phyloP scores from a whole-genome alignment of 2,888 invertebrate species.

The Loripinus fragilis region DNA sequence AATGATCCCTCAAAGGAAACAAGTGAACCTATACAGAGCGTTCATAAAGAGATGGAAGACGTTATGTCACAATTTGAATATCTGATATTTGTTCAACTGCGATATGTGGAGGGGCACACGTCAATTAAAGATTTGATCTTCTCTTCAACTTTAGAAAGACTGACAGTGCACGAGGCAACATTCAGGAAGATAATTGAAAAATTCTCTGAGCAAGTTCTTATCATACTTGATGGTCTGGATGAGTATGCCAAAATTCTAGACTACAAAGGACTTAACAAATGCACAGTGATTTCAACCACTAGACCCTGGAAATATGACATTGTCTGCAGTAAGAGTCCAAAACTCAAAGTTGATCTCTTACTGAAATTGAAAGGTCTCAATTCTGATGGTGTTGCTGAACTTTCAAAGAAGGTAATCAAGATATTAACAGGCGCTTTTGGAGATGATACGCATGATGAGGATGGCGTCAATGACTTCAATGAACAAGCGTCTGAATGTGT shows the following conservation, averaged over 20 bases:
- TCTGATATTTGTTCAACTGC: background rate
- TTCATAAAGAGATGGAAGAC: background rate
- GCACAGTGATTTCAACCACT: background rate
- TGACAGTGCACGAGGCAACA: background rate
- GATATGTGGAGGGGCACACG: background rate
- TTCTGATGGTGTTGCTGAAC: background rate
- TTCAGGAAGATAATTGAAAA: background rate
- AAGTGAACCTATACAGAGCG: background rate
- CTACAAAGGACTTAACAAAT: background rate
- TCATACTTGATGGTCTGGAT: background rate
- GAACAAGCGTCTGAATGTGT: background rate
- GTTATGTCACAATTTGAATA: background rate
- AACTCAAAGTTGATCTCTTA: background rate
- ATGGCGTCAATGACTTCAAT: background rate
- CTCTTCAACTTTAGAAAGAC: background rate
- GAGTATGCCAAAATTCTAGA: background rate
- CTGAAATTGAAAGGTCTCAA: slow-evolving; percentile 8
- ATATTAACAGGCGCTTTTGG: background rate
- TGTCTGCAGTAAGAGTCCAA: background rate
- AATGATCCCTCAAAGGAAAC: background rate
- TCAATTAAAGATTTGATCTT: background rate
- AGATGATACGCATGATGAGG: background rate
- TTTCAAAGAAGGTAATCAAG: background rate
- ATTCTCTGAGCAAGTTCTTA: background rate
- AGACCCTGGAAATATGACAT: slow-evolving; percentile 8